Evolutionary conservation across 2,797 vertebrate genomes (phyloP).

Genomic region (Malacoraja senta): DNA sequence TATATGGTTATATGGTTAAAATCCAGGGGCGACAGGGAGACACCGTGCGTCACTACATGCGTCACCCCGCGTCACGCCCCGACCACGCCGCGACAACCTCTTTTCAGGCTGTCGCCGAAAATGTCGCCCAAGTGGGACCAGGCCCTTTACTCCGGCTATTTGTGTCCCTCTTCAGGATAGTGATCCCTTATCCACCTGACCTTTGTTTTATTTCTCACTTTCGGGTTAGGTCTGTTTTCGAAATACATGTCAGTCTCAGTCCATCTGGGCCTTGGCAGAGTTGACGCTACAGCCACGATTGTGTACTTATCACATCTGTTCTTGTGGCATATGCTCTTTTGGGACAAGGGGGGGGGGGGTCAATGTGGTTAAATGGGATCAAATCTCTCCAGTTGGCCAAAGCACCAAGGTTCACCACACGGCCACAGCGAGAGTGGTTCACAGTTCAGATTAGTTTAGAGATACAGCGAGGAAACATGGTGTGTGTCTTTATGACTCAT

Average conservation of each 20-base stretch:
- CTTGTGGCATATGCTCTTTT: background rate
- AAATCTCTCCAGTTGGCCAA: conserved; percentile 1
- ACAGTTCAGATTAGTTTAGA: too few relatives aligned
- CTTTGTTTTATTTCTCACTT: background rate
- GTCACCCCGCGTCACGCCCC: too few relatives aligned
- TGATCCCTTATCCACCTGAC: background rate
- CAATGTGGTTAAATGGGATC: conserved; percentile 7
- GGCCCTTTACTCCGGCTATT: too few relatives aligned
- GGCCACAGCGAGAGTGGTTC: background rate
- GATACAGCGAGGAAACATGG: too few relatives aligned
- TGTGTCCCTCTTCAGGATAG: too few relatives aligned
- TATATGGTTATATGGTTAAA: too few relatives aligned
- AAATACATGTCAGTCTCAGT: background rate
- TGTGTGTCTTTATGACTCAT: too few relatives aligned
- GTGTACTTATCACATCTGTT: conserved; percentile 8
- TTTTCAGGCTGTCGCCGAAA: too few relatives aligned
- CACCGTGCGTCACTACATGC: too few relatives aligned
- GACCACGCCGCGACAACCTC: too few relatives aligned
- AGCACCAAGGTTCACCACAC: background rate
- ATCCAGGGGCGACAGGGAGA: too few relatives aligned
- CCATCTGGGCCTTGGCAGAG: background rate
- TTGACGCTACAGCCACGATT: background rate
- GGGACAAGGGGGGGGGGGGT: background rate
- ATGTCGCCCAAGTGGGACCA: too few relatives aligned
- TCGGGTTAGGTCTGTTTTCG: background rate